Evolutionary conservation across 2,797 vertebrate genomes (phyloP), one percentile per base, ranked within the genome.

Genomic region (Halcyon leucocephala): DNA sequence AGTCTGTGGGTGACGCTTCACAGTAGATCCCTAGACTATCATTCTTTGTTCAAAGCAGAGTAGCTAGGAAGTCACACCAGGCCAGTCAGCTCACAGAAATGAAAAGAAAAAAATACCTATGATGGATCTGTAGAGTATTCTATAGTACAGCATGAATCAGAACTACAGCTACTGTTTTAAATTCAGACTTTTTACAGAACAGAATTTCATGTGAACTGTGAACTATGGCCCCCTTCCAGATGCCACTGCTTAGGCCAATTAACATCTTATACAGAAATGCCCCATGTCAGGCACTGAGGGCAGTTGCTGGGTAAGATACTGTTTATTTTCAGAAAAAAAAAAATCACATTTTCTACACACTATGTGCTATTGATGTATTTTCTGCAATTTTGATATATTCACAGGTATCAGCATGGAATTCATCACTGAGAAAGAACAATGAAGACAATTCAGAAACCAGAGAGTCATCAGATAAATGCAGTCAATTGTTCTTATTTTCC

Each of bases 261-360:
- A 73, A 78, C 26, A 52, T 3, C 24, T 69, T 58, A 28, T 18
- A 21, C 4, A 86, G 22, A 82, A 46, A 9, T 44, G 5, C 4
- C 26, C 8, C 26, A 4, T 77, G 73, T 81, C 78, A 80, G 39
- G 41, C 20, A 33, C 5, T 19, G 24, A 4, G 9, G 8, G 7
- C 91, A 58, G 11, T n/a, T 82, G 87, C 39, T 54, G 46, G 29
- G 14, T 42, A 62, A 39, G 48, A 29, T 20, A n/a, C 3, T 66
- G 19, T 5, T 52, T 31, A 31, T 71, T 95, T 87, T 62, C 37
- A 76, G 18, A 61, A 86, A 81, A 24, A 81, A 81, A 13, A 21
- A 39, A 39, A 39, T 26, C 1, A 0, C 4, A 0, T 55, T 74
- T 3, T 54, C n/a, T 79, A 19, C 25, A 57, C 0, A 1, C 3